Evolutionary conservation across 2,113 vertebrate species (phyloP).

Genomic region (Cephalopholis sonnerati): DNA sequence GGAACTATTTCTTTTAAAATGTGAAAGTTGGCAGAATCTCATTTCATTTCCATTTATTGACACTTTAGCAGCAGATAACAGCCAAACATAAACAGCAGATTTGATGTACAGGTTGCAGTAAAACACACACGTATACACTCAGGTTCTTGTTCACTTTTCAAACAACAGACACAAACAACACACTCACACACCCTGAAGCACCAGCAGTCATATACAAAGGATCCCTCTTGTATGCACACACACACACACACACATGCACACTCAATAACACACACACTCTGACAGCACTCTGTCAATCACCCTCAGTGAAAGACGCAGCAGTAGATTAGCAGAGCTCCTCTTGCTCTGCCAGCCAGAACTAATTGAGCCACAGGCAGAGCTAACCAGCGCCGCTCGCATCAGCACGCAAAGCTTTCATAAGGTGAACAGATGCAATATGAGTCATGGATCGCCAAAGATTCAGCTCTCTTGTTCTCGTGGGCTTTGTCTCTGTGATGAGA

Average conservation of each 20-base stretch:
- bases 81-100: background rate
- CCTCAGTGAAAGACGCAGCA: slow-evolving; percentile 44
- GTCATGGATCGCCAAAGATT: slow-evolving; percentile 45
- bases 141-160: slow-evolving; percentile 12
- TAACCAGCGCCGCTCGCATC: slow-evolving; percentile 20
- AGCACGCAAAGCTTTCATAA: slow-evolving; percentile 54
- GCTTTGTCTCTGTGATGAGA: slow-evolving; percentile 1
- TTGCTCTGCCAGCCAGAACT: slow-evolving; percentile 71
- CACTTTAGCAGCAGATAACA: background rate
- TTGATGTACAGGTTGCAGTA: background rate
- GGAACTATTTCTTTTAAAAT: too few species aligned
- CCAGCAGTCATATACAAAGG: background rate
- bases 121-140: background rate
- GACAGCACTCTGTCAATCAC: slow-evolving; percentile 55
- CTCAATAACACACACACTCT: background rate
- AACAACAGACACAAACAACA: background rate
- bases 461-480: slow-evolving; percentile 6
- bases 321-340: slow-evolving; percentile 66
- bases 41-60: background rate
- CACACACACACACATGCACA: background rate
- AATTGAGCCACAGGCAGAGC: slow-evolving; percentile 67
- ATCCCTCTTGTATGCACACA: slow-evolving; percentile 7
- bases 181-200: slow-evolving; percentile 7
- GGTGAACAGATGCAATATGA: slow-evolving; percentile 58
- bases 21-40: background rate